Evolutionary conservation across 2,113 vertebrate species (phyloP), one percentile per base, ranked within the genome.

Genomic region (Scomber scombrus): DNA sequence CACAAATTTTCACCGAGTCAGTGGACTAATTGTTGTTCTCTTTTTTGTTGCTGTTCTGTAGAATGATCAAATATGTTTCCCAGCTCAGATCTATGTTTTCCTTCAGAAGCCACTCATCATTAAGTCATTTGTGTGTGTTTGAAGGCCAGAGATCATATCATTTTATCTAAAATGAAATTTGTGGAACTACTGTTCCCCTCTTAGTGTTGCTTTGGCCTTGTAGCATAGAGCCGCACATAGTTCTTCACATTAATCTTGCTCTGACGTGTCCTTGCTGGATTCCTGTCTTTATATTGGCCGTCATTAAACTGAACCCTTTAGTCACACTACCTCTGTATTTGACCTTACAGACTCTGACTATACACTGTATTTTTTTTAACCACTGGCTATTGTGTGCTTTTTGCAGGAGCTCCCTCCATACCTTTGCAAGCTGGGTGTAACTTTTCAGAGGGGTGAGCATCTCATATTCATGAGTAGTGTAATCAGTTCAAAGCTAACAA

Each of bases 381-480:
- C 23, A 46, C 19, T 57, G 60, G 80, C 3, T 85, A 14, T 76
- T 89, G 47, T 91, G 16, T 74, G 73, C 71, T 92, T 15, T 92
- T 94, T 90, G 70, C 92, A 99, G 98, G 97, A 99, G 50, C 96
- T 99, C 26, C 98, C 98, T 75, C 95, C 95, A 0, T 99, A 99
- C 81, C 95, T 97, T 63, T 95, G 95, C 94, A 97, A 94, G 89
- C 75, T 99, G 91, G 96, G 96, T 81, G 97, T 99, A 56, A 95
- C 97, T 0, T 99, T 99, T 92, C 96, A 99, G 91, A 97, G 94
- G 93, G 98, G 98, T 99, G 91, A 95, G 93, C 65, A 8, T 78
- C 40, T 62, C 26, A 2, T 2, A 12, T 12, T 43, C 2, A 19
- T 15, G 19, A 45, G 13, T 21, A 14, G 2, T 29, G 45, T 61